These are phyloP conservation scores for Allolobophora icterica DNA, from an alignment of 2,888 invertebrate genomes.

Conservation along the genomic window DNA sequence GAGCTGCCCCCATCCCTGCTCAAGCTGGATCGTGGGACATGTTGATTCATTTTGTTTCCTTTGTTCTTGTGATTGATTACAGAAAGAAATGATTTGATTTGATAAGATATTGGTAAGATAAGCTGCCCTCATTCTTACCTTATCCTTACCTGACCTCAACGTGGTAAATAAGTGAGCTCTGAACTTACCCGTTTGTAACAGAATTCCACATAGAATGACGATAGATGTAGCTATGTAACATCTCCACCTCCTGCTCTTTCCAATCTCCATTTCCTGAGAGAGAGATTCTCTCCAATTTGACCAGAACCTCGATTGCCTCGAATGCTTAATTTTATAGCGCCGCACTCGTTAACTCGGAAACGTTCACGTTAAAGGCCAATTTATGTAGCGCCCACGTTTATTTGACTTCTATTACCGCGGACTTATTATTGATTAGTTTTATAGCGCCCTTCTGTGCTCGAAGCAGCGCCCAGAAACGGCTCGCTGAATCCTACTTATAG, in stretches of 20 bases:
- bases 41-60: too few relatives aligned
- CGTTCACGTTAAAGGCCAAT: background rate
- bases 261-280: background rate
- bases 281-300: background rate
- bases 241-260: background rate
- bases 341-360: background rate
- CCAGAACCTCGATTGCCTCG: background rate
- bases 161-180: background rate
- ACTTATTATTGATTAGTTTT: too few relatives aligned
- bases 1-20: too few relatives aligned
- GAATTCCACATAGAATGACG: background rate
- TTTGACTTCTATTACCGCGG: background rate
- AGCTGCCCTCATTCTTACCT: too few relatives aligned
- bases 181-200: background rate
- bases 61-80: too few relatives aligned
- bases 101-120: too few relatives aligned
- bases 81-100: too few relatives aligned
- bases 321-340: background rate
- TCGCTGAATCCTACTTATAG: background rate
- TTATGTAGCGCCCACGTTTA: background rate
- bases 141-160: too few relatives aligned
- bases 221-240: background rate
- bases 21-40: too few relatives aligned
- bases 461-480: background rate
- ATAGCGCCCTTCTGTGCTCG: too few relatives aligned